Percentiles rank a stretch among this genome's conserved stretches.
Evolutionary conservation across 2,888 invertebrate genomes (phyloP).

Genomic region (Aphrophora alni): DNA sequence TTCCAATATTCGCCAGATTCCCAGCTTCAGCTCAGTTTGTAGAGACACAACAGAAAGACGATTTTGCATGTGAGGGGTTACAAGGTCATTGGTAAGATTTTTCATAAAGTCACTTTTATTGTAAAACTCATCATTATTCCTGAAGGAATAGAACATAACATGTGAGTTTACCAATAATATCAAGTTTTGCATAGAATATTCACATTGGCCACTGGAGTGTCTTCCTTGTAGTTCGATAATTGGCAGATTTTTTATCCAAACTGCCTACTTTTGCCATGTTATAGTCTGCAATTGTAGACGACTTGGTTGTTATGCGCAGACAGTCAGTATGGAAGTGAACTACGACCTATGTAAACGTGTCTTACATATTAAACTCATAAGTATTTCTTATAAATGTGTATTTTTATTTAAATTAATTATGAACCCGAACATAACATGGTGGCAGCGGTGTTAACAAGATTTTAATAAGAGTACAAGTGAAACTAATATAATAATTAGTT

Average conservation of each 20-base stretch:
- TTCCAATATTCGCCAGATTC: constrained; percentile 1
- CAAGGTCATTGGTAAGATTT: neutral
- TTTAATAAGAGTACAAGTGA: too few species aligned
- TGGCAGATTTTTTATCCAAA: constrained; percentile 10
- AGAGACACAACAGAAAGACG: neutral
- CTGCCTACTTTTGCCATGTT: constrained; percentile 11
- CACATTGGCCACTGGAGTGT: neutral
- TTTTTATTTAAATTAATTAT: too few species aligned
- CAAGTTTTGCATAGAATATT: neutral
- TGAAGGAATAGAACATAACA: neutral
- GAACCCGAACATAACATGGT: too few species aligned
- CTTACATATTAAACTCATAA: too few species aligned
- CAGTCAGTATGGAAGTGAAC: too few species aligned
- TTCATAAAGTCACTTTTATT: constrained; percentile 9
- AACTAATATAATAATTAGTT: too few species aligned
- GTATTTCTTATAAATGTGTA: too few species aligned
- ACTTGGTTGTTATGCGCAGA: too few species aligned
- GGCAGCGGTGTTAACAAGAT: too few species aligned
- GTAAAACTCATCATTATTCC: neutral
- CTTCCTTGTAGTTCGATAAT: neutral
- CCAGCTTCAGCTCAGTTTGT: constrained; percentile 16
- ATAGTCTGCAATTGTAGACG: neutral
- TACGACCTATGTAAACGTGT: too few species aligned
- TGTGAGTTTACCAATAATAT: constrained; percentile 13
- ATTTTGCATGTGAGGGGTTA: neutral